These are phyloP conservation scores for Trogon melanurus DNA, from an alignment of 2,113 vertebrate species.

Conservation along the genomic window DNA sequence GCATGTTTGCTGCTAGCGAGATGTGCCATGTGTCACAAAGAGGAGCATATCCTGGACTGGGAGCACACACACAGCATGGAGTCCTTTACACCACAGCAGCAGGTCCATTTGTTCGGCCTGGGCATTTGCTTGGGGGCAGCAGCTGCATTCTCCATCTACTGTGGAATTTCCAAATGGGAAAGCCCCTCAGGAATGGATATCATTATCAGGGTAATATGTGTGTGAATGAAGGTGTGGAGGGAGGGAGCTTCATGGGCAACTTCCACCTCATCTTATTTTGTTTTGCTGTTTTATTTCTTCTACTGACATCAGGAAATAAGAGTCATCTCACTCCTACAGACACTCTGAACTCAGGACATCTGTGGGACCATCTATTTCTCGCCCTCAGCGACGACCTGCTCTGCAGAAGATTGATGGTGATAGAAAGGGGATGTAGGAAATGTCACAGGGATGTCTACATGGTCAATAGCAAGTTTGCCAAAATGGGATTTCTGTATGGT, in stretches of 20 bases:
- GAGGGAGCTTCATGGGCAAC: neutral
- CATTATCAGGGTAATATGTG: neutral
- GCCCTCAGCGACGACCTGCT: constrained; percentile 6
- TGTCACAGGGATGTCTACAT: neutral
- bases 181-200: neutral
- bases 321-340: neutral
- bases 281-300: neutral
- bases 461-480: constrained; percentile 14
- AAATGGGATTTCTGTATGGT: neutral
- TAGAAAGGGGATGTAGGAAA: neutral
- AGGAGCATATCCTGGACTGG: neutral
- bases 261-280: neutral
- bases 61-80: neutral
- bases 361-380: constrained; percentile 26
- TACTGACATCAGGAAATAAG: constrained; percentile 2
- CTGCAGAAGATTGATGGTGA: constrained; percentile 12
- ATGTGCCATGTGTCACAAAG: neutral
- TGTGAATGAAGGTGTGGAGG: neutral
- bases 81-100: neutral
- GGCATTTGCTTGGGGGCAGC: neutral
- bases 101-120: constrained; percentile 18
- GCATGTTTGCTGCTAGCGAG: constrained; percentile 20
- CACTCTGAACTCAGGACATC: constrained; percentile 11
- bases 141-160: constrained; percentile 23
- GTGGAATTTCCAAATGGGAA: constrained; percentile 36